Conservation (phyloP, 23 tunicate genomes). For the Halocynthia roretzi region DNA sequence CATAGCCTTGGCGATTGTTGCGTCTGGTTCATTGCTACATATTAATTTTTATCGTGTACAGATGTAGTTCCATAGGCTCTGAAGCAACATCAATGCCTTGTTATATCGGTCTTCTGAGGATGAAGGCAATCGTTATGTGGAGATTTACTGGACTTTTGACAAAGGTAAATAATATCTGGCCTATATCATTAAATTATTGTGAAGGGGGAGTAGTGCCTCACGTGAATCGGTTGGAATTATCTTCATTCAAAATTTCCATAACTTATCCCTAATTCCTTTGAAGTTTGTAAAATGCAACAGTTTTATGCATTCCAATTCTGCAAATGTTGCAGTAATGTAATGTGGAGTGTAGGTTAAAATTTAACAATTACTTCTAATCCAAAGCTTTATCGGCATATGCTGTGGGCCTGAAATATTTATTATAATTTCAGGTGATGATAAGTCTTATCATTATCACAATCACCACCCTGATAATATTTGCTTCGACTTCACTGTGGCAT, state of each 20-base stretch:
- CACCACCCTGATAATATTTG: slow-evolving; percentile 16
- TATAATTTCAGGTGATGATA: not conserved
- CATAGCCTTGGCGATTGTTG: not conserved
- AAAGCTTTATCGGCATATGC: too few species aligned
- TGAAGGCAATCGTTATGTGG: slow-evolving; percentile 47
- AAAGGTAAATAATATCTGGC: slow-evolving; percentile 25
- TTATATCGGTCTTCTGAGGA: slow-evolving; percentile 39
- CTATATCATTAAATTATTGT: too few species aligned
- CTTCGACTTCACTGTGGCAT: slow-evolving; percentile 12
- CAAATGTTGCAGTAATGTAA: too few species aligned
- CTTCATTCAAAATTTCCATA: too few species aligned
- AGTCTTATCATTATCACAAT: not conserved
- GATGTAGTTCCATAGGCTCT: slow-evolving; percentile 45
- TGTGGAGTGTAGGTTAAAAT: too few species aligned
- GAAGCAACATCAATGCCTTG: slow-evolving; percentile 75
- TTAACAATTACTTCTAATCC: too few species aligned
- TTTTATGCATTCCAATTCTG: too few species aligned
- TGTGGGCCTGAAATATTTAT: too few species aligned
- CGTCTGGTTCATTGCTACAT: not conserved
- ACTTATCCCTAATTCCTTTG: too few species aligned
- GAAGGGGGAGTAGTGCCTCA: too few species aligned
- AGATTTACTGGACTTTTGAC: slow-evolving; percentile 26
- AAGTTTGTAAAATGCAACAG: too few species aligned
- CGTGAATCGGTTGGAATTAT: too few species aligned
- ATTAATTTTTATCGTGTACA: slow-evolving; percentile 2